Percentiles rank a stretch among this genome's conserved stretches.
Conservation (phyloP, 1,140 invertebrate species). For the Apocrypta bakeri region DNA sequence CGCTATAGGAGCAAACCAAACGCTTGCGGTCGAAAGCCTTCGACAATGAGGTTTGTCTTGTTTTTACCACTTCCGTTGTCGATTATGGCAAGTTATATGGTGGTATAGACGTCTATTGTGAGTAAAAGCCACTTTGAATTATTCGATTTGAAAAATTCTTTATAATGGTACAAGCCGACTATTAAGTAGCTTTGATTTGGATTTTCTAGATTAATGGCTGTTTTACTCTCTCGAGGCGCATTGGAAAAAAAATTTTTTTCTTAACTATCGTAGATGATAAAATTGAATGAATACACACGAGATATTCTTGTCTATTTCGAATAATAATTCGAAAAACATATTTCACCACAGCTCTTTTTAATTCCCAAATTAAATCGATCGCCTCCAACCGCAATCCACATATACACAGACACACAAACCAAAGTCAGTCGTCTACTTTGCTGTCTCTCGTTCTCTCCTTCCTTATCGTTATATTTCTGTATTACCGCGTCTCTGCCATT, state of each 20-base stretch:
- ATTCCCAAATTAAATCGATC: neutral
- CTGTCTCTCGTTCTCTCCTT: constrained; percentile 45
- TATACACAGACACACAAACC: neutral
- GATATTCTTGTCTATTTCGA: too few relatives aligned
- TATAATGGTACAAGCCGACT: constrained; percentile 4
- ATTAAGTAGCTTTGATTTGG: neutral
- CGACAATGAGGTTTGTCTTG: neutral
- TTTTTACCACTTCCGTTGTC: constrained; percentile 17
- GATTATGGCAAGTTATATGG: neutral
- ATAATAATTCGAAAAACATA: too few relatives aligned
- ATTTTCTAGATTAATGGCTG: neutral
- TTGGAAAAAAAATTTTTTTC: too few relatives aligned
- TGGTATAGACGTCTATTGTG: neutral
- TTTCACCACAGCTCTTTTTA: neutral
- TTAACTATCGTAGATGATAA: too few relatives aligned
- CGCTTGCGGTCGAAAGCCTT: constrained; percentile 1
- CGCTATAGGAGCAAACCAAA: neutral
- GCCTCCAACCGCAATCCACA: neutral
- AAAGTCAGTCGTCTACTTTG: constrained; percentile 15
- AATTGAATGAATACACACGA: too few relatives aligned
- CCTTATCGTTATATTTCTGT: constrained; percentile 47
- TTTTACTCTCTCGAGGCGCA: too few relatives aligned
- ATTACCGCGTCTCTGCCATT: constrained; percentile 36
- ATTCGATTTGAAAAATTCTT: neutral
- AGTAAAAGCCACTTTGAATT: constrained; percentile 4